Conservation (phyloP, 2,888 invertebrate genomes). For the Hirtodrosophila histrioides region DNA sequence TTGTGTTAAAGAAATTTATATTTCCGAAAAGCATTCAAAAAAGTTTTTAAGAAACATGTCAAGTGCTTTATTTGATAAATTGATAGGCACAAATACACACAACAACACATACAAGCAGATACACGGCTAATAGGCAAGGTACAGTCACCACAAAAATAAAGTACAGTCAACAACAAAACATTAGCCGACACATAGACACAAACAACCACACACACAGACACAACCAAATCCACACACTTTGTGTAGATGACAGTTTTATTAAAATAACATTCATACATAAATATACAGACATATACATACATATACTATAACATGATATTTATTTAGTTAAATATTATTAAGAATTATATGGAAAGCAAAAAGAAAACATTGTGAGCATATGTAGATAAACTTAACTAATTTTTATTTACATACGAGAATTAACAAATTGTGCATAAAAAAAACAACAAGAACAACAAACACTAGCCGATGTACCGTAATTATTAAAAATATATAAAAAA, state of each 20-base stretch:
- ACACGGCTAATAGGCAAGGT: conserved; percentile 38
- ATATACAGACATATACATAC: conserved; percentile 38
- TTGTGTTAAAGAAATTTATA: conserved; percentile 6
- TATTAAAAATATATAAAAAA: conserved; percentile 22
- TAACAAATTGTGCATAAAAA: conserved; percentile 34
- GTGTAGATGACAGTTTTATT: not conserved
- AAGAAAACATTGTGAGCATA: conserved; percentile 65
- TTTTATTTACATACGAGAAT: conserved; percentile 60
- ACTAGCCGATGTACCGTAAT: conserved; percentile 56
- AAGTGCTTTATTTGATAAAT: conserved; percentile 43
- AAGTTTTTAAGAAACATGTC: conserved; percentile 8
- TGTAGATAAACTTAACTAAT: conserved; percentile 78
- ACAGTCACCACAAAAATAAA: conserved; percentile 59
- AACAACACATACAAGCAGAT: conserved; percentile 3
- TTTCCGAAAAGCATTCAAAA: not conserved
- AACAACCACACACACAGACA: conserved; percentile 13
- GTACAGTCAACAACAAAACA: conserved; percentile 45
- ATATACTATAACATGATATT: conserved; percentile 42
- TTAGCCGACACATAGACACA: conserved; percentile 54
- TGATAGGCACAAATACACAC: conserved; percentile 42
- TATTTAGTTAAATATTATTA: conserved; percentile 72
- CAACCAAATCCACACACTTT: conserved; percentile 1
- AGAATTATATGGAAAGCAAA: conserved; percentile 60
- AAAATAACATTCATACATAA: conserved; percentile 24
- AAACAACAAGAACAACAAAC: conserved; percentile 38